These are phyloP conservation scores for Brachyhypopomus gauderio DNA, from an alignment of 2,113 vertebrate species.

Conservation along the genomic window DNA sequence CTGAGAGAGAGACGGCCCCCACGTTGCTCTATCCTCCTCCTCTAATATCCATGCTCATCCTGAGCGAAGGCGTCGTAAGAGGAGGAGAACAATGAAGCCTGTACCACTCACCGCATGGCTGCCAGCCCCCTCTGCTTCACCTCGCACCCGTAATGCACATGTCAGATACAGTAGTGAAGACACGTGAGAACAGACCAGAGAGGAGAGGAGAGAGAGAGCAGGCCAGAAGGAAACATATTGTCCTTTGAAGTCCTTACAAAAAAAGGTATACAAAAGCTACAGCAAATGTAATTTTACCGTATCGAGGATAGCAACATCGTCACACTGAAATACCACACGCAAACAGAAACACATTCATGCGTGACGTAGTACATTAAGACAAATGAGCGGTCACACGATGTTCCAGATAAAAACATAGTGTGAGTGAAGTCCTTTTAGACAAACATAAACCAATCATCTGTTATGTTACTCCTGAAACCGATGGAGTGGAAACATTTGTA, in stretches of 20 bases:
- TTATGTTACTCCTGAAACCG: too few relatives aligned
- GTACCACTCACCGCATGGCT: not conserved
- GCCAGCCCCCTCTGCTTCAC: not conserved
- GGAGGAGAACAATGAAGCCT: constrained; percentile 10
- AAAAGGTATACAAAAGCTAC: not conserved
- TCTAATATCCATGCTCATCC: constrained; percentile 3
- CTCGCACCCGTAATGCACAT: not conserved
- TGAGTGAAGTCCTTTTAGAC: not conserved
- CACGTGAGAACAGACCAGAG: not conserved
- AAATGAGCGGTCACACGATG: not conserved
- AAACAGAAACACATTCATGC: not conserved
- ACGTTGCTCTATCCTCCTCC: not conserved
- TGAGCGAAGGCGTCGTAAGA: constrained; percentile 2
- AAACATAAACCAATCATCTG: too few relatives aligned
- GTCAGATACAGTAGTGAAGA: not conserved
- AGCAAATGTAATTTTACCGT: not conserved
- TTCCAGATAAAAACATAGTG: not conserved
- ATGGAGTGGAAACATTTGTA: not conserved
- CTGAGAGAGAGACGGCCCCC: too few relatives aligned
- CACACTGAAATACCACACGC: not conserved
- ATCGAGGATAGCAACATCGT: not conserved
- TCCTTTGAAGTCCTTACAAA: not conserved
- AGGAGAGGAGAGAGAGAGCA: not conserved
- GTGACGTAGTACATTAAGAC: not conserved
- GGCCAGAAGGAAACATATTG: not conserved